Evolutionary conservation across 2,113 vertebrate species (phyloP).

Genomic region (Brienomyrus longianalis): DNA sequence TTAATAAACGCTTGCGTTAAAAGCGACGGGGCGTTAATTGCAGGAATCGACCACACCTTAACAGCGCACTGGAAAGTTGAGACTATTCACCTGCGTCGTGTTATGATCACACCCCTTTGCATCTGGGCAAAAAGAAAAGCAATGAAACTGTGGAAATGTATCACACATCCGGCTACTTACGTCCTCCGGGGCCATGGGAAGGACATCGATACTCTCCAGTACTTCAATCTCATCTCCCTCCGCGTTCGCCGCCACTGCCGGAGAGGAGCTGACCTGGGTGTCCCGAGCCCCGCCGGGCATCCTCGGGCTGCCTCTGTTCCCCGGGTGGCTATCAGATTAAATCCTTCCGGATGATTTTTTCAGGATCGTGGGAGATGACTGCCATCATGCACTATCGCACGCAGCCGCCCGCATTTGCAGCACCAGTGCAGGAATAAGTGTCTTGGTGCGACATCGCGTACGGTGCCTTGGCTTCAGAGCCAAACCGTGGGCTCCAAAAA

Average conservation of each 20-base stretch:
- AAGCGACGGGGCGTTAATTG: neutral
- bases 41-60: neutral
- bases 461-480: neutral
- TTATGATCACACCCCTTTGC: neutral
- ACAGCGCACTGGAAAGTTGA: neutral
- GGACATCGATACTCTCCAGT: conserved; percentile 69
- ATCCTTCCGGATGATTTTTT: conserved; percentile 14
- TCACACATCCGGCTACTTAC: conserved; percentile 54
- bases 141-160: neutral
- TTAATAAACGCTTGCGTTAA: neutral
- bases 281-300: conserved; percentile 62
- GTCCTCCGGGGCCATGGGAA: conserved; percentile 68
- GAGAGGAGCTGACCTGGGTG: conserved; percentile 62
- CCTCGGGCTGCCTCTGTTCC: conserved; percentile 49
- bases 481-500: neutral
- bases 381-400: conserved; percentile 10
- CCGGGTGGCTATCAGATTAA: conserved; percentile 36
- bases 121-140: neutral
- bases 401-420: neutral
- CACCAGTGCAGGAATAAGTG: neutral
- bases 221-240: conserved; percentile 81
- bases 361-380: neutral
- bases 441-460: neutral
- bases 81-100: neutral
- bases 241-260: conserved; percentile 71